Evolutionary conservation across 2,888 invertebrate genomes (phyloP).

Genomic region (Agrilus mali): DNA sequence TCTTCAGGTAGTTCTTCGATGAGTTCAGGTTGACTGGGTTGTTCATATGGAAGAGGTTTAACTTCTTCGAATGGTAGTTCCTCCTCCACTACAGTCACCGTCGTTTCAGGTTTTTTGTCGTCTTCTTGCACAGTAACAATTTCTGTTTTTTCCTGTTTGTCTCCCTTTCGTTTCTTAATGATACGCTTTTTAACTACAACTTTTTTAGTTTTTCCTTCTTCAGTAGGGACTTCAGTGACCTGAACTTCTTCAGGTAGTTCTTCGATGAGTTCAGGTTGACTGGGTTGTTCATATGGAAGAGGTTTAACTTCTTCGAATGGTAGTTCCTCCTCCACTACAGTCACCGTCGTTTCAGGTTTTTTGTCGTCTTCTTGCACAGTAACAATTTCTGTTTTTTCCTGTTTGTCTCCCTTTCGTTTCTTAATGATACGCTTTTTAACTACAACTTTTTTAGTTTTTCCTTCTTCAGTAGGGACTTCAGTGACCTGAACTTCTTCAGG

Average conservation of each 20-base stretch:
- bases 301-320: conserved; percentile 20
- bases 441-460: conserved; percentile 18
- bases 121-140: conserved; percentile 27
- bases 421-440: conserved; percentile 26
- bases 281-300: conserved; percentile 23
- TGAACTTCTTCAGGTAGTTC: conserved; percentile 22
- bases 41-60: conserved; percentile 20
- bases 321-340: conserved; percentile 17
- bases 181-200: conserved; percentile 20
- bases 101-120: conserved; percentile 18
- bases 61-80: conserved; percentile 19
- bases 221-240: conserved; percentile 23
- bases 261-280: conserved; percentile 14
- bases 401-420: conserved; percentile 18
- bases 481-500: conserved; percentile 25
- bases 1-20: conserved; percentile 18
- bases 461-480: conserved; percentile 22
- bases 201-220: conserved; percentile 21
- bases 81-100: conserved; percentile 17
- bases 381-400: conserved; percentile 34
- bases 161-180: conserved; percentile 19
- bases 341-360: conserved; percentile 20
- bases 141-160: conserved; percentile 31
- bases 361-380: conserved; percentile 10
- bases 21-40: conserved; percentile 8